These are phyloP conservation scores for Syngnathus rostellatus DNA, from an alignment of 2,797 vertebrate genomes.

Conservation along the genomic window DNA sequence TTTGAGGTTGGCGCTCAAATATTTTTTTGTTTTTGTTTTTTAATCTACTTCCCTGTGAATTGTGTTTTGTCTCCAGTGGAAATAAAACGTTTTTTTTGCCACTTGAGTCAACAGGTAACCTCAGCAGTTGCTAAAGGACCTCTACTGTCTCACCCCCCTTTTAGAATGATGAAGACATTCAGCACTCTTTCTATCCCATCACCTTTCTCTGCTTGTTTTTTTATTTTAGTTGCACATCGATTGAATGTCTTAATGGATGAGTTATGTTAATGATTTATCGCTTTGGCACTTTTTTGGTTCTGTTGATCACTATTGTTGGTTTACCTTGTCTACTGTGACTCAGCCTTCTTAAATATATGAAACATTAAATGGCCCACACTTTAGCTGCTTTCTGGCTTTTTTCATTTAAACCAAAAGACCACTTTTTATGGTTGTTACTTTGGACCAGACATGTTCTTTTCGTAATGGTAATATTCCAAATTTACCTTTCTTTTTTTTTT, in stretches of 20 bases:
- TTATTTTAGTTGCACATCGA: neutral
- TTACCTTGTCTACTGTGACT: conserved; percentile 18
- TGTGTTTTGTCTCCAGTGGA: conserved; percentile 8
- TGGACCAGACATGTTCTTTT: neutral
- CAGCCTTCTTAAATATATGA: conserved; percentile 24
- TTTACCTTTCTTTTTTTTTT: neutral
- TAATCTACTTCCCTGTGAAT: neutral
- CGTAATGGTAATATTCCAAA: too few species aligned
- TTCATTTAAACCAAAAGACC: neutral
- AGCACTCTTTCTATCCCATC: neutral
- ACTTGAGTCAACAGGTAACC: conserved; percentile 4
- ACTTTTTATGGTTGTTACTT: neutral
- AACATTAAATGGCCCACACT: conserved; percentile 16
- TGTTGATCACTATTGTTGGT: conserved; percentile 14
- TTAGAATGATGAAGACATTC: neutral
- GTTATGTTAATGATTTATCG: neutral
- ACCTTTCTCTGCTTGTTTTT: neutral
- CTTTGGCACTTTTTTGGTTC: conserved; percentile 7
- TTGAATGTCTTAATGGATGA: neutral
- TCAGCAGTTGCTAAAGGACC: conserved; percentile 3
- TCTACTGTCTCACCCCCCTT: neutral
- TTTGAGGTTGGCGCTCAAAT: conserved; percentile 6
- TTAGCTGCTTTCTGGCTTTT: conserved; percentile 8
- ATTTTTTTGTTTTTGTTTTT: neutral
- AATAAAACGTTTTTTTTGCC: neutral